Conservation (phyloP, 2,113 vertebrate species). For the Piprites chloris region DNA sequence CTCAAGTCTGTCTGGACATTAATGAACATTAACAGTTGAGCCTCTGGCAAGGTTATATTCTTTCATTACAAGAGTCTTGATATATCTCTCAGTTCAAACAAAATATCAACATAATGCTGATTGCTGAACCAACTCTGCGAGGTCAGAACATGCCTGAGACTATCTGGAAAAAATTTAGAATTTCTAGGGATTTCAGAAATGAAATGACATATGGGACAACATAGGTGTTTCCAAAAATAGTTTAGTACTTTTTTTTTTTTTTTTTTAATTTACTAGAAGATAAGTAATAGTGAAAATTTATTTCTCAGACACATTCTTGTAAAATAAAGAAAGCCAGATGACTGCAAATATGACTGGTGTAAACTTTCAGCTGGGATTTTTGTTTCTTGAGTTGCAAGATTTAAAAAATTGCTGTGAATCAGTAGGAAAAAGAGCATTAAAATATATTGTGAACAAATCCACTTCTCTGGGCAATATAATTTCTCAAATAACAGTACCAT, state of each 20-base stretch:
- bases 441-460: background rate
- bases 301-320: background rate
- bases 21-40: background rate
- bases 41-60: background rate
- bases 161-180: background rate
- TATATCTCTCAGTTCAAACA: background rate
- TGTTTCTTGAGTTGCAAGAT: background rate
- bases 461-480: background rate
- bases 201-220: background rate
- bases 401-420: background rate
- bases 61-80: background rate
- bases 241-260: background rate
- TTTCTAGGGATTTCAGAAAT: background rate
- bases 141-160: background rate
- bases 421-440: background rate
- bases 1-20: background rate
- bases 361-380: background rate
- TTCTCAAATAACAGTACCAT: background rate
- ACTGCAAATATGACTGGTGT: background rate
- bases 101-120: background rate
- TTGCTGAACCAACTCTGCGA: background rate
- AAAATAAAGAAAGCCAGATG: background rate
- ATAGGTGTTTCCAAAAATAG: background rate
- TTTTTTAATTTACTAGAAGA: background rate
- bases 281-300: background rate